Conservation (phyloP, 1,140 invertebrate genomes). For the Lithobius niger region DNA sequence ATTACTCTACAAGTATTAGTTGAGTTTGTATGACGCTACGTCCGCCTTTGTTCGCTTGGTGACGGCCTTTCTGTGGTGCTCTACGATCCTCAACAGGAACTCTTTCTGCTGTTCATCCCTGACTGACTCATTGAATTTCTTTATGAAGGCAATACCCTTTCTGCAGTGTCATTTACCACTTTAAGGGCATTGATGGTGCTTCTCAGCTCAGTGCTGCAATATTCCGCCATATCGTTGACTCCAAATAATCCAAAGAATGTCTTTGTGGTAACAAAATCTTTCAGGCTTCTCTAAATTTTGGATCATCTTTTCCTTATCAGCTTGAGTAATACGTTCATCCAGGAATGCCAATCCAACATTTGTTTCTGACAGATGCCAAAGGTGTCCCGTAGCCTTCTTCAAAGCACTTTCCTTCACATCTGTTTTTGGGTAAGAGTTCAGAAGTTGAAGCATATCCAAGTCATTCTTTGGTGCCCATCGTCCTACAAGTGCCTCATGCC, state of each 20-base stretch:
- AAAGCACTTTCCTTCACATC: conserved; percentile 7
- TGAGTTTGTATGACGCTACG: background rate
- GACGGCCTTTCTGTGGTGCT: background rate
- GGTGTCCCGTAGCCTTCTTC: conserved; percentile 2
- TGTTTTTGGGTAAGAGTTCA: conserved; percentile 11
- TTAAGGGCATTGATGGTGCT: background rate
- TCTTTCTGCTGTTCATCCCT: background rate
- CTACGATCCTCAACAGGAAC: background rate
- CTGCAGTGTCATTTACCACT: background rate
- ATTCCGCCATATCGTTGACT: background rate
- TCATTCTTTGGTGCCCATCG: conserved; percentile 14
- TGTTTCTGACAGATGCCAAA: conserved; percentile 5
- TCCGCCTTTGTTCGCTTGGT: background rate
- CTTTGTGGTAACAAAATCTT: background rate
- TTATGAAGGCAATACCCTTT: background rate
- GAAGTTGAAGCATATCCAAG: conserved; percentile 14
- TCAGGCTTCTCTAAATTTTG: conserved; percentile 7
- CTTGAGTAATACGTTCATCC: background rate
- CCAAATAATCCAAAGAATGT: background rate
- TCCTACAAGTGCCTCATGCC: conserved; percentile 13
- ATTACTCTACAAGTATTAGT: background rate
- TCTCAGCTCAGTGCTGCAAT: background rate
- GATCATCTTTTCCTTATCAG: background rate
- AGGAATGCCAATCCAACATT: background rate
- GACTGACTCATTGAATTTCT: background rate